Percentiles rank a stretch among this genome's conserved stretches.
Evolutionary conservation across 2,113 vertebrate species (phyloP).

Genomic region (Elanoides forficatus): DNA sequence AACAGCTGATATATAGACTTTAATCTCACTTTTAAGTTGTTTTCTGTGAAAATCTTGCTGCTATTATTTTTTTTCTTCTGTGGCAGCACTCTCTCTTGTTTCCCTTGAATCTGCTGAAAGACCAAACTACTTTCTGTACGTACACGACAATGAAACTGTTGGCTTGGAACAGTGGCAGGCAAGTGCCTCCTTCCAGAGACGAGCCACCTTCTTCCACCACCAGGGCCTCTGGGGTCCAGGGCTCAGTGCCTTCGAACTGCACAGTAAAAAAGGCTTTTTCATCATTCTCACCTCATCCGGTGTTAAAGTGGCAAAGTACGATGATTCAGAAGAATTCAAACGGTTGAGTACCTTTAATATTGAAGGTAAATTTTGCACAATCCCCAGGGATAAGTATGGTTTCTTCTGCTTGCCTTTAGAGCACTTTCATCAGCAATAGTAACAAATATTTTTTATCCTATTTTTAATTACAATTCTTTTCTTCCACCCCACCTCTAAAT

Average conservation of each 20-base stretch:
- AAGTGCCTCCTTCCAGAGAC: constrained; percentile 77
- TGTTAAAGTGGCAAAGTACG: constrained; percentile 83
- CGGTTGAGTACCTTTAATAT: constrained; percentile 87
- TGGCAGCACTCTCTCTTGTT: constrained; percentile 82
- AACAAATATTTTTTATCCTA: neutral
- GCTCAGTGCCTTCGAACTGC: constrained; percentile 86
- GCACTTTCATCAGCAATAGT: neutral
- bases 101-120: constrained; percentile 95
- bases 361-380: constrained; percentile 80
- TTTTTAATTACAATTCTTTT: neutral
- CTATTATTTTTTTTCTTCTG: neutral
- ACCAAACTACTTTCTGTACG: constrained; percentile 91
- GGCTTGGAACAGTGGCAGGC: constrained; percentile 85
- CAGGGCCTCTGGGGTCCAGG: constrained; percentile 88
- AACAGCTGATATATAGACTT: neutral
- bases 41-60: neutral
- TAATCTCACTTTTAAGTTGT: neutral
- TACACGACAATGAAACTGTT: constrained; percentile 73
- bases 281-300: constrained; percentile 78
- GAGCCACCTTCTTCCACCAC: constrained; percentile 91
- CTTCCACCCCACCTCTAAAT: neutral
- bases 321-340: constrained; percentile 87
- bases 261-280: constrained; percentile 88
- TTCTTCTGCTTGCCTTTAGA: neutral
- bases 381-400: neutral